Conservation (phyloP, 2,888 invertebrate species). For the Sialis fuliginosa region DNA sequence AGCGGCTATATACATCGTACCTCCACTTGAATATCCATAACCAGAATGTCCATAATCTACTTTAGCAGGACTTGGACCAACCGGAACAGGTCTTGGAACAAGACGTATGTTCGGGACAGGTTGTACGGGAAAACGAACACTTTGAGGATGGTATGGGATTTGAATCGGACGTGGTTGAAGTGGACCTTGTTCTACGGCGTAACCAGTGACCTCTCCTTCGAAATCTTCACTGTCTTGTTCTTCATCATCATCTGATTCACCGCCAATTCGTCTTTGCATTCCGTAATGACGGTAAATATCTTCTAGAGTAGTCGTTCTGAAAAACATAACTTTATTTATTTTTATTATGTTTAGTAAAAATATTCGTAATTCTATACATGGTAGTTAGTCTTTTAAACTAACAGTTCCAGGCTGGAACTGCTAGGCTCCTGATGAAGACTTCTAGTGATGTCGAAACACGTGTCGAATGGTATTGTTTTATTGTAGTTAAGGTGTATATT, state of each 20-base stretch:
- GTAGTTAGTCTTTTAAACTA: background rate
- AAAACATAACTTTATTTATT: slow-evolving; percentile 7
- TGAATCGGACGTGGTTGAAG: slow-evolving; percentile 7
- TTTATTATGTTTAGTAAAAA: background rate
- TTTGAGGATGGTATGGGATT: background rate
- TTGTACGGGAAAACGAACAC: too few relatives aligned
- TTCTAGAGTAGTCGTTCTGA: slow-evolving; percentile 51
- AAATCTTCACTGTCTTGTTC: slow-evolving; percentile 32
- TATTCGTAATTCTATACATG: too few relatives aligned
- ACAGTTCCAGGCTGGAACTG: too few relatives aligned
- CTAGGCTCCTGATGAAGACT: too few relatives aligned
- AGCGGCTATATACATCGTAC: too few relatives aligned
- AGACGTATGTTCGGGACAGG: too few relatives aligned
- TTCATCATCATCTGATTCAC: slow-evolving; percentile 17
- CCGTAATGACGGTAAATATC: slow-evolving; percentile 49
- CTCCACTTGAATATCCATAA: slow-evolving; percentile 19
- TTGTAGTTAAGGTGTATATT: too few relatives aligned
- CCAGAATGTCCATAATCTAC: slow-evolving; percentile 5
- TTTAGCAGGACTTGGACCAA: slow-evolving; percentile 4
- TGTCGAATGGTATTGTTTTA: too few relatives aligned
- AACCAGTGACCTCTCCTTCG: slow-evolving; percentile 41
- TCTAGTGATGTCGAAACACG: too few relatives aligned
- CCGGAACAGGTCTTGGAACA: background rate
- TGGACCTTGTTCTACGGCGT: slow-evolving; percentile 19
- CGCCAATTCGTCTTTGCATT: slow-evolving; percentile 15